Evolutionary conservation across 2,888 invertebrate species (phyloP).

Genomic region (Nymphalis polychloros): DNA sequence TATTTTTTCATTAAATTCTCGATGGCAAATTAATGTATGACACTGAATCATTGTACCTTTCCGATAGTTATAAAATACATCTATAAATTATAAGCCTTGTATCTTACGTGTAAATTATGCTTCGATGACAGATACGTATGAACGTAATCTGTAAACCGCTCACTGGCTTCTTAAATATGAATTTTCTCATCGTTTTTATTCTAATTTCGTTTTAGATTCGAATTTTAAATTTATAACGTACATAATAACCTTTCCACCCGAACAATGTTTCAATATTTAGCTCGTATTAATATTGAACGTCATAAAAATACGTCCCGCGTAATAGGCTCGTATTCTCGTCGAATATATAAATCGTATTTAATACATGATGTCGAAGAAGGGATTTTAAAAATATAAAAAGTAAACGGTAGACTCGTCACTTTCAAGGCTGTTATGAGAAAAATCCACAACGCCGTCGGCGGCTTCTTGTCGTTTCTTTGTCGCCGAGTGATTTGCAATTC

Average conservation of each 20-base stretch:
- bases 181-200: slow-evolving; percentile 34
- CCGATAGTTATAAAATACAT: slow-evolving; percentile 33
- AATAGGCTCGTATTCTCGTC: not conserved
- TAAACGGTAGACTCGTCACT: slow-evolving; percentile 22
- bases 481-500: slow-evolving; percentile 78
- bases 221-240: slow-evolving; percentile 21
- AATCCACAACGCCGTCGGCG: slow-evolving; percentile 65
- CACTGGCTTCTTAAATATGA: slow-evolving; percentile 32
- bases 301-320: not conserved
- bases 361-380: slow-evolving; percentile 16
- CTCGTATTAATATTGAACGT: slow-evolving; percentile 14
- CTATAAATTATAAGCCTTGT: slow-evolving; percentile 35
- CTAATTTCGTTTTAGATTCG: slow-evolving; percentile 31
- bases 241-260: slow-evolving; percentile 11
- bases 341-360: slow-evolving; percentile 14
- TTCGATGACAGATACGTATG: slow-evolving; percentile 39
- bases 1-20: slow-evolving; percentile 30
- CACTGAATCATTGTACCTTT: slow-evolving; percentile 30
- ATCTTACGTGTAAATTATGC: slow-evolving; percentile 38
- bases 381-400: slow-evolving; percentile 23
- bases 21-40: slow-evolving; percentile 32
- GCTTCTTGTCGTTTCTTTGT: slow-evolving; percentile 75
- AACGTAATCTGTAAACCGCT: slow-evolving; percentile 39
- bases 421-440: slow-evolving; percentile 73
- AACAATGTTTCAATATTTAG: slow-evolving; percentile 26